Conservation (phyloP, 2,113 vertebrate genomes). For the Riparia riparia region DNA sequence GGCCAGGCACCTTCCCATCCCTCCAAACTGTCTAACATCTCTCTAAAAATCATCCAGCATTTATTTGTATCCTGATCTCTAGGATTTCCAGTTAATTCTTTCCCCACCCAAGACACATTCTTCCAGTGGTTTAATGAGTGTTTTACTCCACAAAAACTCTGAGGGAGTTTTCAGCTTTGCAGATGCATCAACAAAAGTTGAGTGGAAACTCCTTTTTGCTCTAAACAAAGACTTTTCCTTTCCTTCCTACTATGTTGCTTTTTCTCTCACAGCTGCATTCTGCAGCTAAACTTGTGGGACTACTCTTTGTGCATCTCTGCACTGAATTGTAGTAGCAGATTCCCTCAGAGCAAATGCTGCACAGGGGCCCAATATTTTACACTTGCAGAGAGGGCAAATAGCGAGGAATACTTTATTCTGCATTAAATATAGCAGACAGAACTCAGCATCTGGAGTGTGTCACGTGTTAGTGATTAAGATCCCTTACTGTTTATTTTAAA, state of each 20-base stretch:
- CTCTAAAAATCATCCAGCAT: background rate
- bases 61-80: background rate
- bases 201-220: background rate
- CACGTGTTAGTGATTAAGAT: slow-evolving; percentile 44
- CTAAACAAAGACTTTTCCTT: background rate
- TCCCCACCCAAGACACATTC: background rate
- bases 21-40: background rate
- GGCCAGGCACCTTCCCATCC: background rate
- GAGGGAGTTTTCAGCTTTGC: background rate
- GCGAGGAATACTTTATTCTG: slow-evolving; percentile 36
- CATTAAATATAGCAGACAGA: slow-evolving; percentile 31
- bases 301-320: slow-evolving; percentile 1
- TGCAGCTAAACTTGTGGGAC: background rate
- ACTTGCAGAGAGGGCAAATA: background rate
- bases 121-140: background rate
- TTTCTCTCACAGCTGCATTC: background rate
- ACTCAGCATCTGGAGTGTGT: slow-evolving; percentile 21
- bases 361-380: slow-evolving; percentile 15
- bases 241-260: background rate
- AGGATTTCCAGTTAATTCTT: background rate
- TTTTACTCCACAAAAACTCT: background rate
- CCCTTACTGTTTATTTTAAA: slow-evolving; percentile 24
- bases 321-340: slow-evolving; percentile 6
- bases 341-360: slow-evolving; percentile 33
- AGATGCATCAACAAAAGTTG: background rate